A percentile compares a stretch with the other conserved stretches of the same genome.
These are phyloP conservation scores for Atherinosoma microstoma DNA, from an alignment of 2,797 vertebrate genomes.

Conservation along the genomic window DNA sequence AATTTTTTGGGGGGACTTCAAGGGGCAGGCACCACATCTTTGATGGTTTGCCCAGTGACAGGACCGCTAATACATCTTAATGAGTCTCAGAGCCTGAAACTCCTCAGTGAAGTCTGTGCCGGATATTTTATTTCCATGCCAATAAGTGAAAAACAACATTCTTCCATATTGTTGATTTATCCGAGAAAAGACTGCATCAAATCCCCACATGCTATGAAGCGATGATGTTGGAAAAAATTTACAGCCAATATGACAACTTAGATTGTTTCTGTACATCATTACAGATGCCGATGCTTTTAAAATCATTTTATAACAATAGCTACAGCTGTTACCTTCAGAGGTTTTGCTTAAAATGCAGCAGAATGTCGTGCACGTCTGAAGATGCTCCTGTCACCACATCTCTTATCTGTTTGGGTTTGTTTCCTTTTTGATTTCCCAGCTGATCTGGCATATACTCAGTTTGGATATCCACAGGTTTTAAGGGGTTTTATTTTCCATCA, in stretches of 20 bases:
- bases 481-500: no score
- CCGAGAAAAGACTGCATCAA: not conserved
- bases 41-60: constrained; percentile 28
- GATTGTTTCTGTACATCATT: not conserved
- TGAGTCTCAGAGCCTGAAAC: constrained; percentile 33
- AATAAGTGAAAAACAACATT: not conserved
- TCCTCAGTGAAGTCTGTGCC: not conserved
- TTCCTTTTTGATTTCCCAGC: no score
- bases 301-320: not conserved
- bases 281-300: not conserved
- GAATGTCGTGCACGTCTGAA: no score
- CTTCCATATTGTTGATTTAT: not conserved
- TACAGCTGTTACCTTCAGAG: no score
- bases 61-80: constrained; percentile 53
- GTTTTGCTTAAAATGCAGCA: no score
- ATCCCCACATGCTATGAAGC: not conserved
- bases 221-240: not conserved
- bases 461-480: no score
- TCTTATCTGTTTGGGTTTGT: no score
- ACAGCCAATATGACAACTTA: not conserved
- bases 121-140: not conserved
- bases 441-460: no score
- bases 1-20: constrained; percentile 1
- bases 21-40: not conserved
- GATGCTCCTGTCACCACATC: no score